Evolutionary conservation across 2,113 vertebrate genomes (phyloP).

Genomic region (Seriola aureovittata): DNA sequence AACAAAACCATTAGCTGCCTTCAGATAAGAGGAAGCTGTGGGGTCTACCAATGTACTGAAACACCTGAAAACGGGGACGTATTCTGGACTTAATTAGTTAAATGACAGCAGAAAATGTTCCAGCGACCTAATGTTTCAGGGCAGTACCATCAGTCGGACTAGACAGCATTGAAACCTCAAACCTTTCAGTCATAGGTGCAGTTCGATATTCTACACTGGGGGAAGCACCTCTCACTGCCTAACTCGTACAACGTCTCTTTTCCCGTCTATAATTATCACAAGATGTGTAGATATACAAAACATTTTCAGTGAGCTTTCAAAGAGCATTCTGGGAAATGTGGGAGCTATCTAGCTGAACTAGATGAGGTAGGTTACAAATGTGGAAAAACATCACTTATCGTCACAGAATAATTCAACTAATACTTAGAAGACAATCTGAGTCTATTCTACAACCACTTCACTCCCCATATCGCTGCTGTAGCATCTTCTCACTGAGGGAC

Average conservation of each 20-base stretch:
- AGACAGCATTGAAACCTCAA: constrained; percentile 1
- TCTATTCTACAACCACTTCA: background rate
- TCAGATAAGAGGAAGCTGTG: constrained; percentile 14
- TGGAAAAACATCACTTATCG: background rate
- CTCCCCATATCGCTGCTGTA: background rate
- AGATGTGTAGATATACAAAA: background rate
- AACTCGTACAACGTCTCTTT: background rate
- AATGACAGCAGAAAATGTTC: constrained; percentile 1
- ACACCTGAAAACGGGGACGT: background rate
- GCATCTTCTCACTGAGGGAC: constrained; percentile 16
- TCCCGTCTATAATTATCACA: background rate
- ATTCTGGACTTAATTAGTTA: background rate
- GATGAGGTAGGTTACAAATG: background rate
- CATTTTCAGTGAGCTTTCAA: background rate
- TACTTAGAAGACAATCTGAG: background rate
- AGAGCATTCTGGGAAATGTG: constrained; percentile 5
- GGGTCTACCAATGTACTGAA: background rate
- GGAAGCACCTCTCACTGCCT: constrained; percentile 1
- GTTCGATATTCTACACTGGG: background rate
- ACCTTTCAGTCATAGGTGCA: constrained; percentile 2
- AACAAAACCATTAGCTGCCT: constrained; percentile 4
- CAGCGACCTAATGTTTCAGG: background rate
- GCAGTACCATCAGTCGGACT: background rate
- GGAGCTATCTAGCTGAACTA: background rate
- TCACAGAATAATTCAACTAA: background rate